Evolutionary conservation across 2,888 invertebrate genomes (phyloP), one percentile per base, ranked within the genome.

Genomic region (Nematopogon swammerdamellus): DNA sequence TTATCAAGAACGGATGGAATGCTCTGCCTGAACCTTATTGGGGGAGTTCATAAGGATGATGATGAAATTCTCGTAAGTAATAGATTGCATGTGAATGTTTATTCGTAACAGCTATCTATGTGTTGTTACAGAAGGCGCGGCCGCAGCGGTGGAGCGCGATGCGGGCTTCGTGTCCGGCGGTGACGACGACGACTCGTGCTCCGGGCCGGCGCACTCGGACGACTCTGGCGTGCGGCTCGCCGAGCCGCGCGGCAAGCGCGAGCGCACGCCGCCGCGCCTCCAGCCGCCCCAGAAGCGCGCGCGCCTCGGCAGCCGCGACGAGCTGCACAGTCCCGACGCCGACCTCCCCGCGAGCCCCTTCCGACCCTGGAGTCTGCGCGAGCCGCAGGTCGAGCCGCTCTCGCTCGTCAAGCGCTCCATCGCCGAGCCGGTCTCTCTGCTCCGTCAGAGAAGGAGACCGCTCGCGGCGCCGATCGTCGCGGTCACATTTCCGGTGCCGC

Each of bases 111-210:
- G n/a, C n/a, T n/a, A n/a, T n/a, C n/a, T n/a, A n/a, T n/a, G n/a
- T n/a, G n/a, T 72, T 72, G 67, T 70, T 85, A 14, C 82, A 85
- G 86, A 82, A 14, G 25, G 10, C 10, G 25, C 25, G 25, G 36
- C 62, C 70, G 76, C 29, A 72, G 75, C 53, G 14, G 55, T 82
- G 49, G 85, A 86, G 52, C 73, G 82, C 49, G 89, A 89, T 62
- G 87, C 88, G 3, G 89, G 87, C 47, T 88, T 89, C 67, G 88
- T 87, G 55, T 88, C 88, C 1, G 88, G 87, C 2, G 88, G 84
- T 0, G 89, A 88, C 56, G 89, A 89, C 59, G 84, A 87, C 53
- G 84, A 84, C 67, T 85, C 66, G 51, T 83, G 63, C 54, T 80
- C 80, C 5, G 80, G 79, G 0, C 80, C 80, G 4, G 77, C 80